Base-by-base conservation (phyloP, 1,140 invertebrate genomes). In the Dendroctonus ponderosae region DNA sequence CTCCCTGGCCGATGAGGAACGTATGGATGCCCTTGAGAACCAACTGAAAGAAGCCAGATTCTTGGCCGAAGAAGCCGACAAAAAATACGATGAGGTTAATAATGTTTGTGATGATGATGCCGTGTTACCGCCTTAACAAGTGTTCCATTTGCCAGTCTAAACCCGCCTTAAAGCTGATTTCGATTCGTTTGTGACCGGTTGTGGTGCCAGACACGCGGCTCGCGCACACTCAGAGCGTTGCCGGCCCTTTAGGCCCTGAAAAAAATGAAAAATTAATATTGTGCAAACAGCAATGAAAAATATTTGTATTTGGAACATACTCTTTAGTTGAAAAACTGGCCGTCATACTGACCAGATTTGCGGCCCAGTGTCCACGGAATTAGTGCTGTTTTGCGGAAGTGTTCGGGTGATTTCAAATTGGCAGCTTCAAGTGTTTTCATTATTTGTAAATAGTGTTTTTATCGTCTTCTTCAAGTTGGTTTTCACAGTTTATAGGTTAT, bases 71-170 rank as follows among this genome's bases (percentile, higher is more conserved):
- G 98, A 99, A 85, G 97, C 98, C 79, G 98, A 99, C 89, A 94
- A 98, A 86, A 99, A 99, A 98, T 99, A 99, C 86, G 98, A 99
- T 93, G 98, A 99, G 96, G 98, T 98, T 70, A 69, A 73, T 73
- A 70, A 71, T 70, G 67, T 69, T 56, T 65, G 62, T 65, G 43
- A 42, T 51, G 59, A 64, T 54, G 7, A 40, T 46, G 44, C 52
- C 41, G 41, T 67, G 38, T 11, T 56, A 66, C 61, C 51, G 40
- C 56, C 59, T 68, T 63, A 62, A 56, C 38, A 44, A 44, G 53
- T 56, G 37, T 41, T 39, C 53, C 12, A 41, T 38, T 56, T 56
- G 15, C 26, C 15, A n/a, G 50, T 15, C 50, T 51, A 15, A 51
- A 51, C 50, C 50, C 50, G 50, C 15, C 50, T 51, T 15, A 46